Percentiles rank a stretch among this genome's conserved stretches.
Evolutionary conservation across 1,140 invertebrate genomes (phyloP).

Genomic region (Bombus sylvicola): DNA sequence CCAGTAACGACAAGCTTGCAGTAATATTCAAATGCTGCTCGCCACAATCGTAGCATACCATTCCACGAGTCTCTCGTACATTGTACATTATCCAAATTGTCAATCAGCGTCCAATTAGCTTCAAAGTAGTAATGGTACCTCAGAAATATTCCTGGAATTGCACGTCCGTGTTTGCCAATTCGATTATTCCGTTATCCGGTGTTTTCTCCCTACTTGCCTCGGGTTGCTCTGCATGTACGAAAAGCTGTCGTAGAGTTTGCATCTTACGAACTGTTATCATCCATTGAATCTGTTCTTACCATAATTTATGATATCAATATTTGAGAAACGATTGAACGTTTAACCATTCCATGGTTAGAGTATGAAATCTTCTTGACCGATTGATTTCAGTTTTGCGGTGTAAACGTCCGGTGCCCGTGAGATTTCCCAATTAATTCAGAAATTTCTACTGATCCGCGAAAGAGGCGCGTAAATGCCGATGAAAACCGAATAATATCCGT

Average conservation of each 20-base stretch:
- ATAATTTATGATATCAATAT: background rate
- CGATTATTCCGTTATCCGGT: background rate
- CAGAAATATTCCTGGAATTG: constrained; percentile 26
- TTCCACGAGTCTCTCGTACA: constrained; percentile 38
- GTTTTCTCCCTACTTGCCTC: background rate
- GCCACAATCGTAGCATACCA: constrained; percentile 39
- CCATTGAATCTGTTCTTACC: background rate
- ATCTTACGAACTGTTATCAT: background rate
- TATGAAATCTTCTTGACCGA: too few relatives aligned
- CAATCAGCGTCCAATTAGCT: constrained; percentile 39
- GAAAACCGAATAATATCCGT: too few relatives aligned
- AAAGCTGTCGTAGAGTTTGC: background rate
- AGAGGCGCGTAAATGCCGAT: too few relatives aligned
- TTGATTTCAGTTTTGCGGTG: too few relatives aligned
- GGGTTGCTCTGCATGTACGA: too few relatives aligned
- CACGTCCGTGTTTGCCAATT: background rate
- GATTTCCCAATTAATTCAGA: too few relatives aligned
- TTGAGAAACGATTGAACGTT: too few relatives aligned
- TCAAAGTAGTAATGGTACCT: constrained; percentile 1
- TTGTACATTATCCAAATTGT: constrained; percentile 47
- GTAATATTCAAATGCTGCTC: constrained; percentile 42
- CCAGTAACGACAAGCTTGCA: constrained; percentile 32
- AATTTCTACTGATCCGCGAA: too few relatives aligned
- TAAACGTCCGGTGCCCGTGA: too few relatives aligned
- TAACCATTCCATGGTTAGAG: too few relatives aligned